Percentiles rank a stretch among this genome's conserved stretches.
Conservation (phyloP, 2,797 vertebrate genomes). For the Enteromius unitaeniatus region DNA sequence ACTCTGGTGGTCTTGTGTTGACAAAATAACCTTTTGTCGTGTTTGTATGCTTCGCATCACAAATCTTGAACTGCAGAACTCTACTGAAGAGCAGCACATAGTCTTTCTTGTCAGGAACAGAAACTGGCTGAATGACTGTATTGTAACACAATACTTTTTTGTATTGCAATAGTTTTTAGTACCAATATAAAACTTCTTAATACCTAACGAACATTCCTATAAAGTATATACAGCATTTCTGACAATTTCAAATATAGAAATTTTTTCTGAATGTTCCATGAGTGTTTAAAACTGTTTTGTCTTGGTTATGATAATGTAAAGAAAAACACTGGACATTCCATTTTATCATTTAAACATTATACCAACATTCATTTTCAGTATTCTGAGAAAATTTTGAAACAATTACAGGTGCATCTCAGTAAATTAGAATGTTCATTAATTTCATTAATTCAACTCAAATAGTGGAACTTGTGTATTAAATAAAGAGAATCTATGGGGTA, state of each 20-base stretch:
- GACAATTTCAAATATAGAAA: not conserved
- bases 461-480: no score
- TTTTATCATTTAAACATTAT: not conserved
- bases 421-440: no score
- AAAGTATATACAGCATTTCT: not conserved
- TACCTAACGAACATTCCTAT: not conserved
- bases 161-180: not conserved
- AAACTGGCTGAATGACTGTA: not conserved
- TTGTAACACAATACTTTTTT: not conserved
- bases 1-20: not conserved
- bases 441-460: no score
- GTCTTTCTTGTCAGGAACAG: not conserved
- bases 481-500: no score
- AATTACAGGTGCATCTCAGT: no score
- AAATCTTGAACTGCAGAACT: not conserved
- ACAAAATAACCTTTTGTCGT: slow-evolving; percentile 1
- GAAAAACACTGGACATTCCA: not conserved
- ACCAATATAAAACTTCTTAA: not conserved
- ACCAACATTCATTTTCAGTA: not conserved
- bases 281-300: not conserved
- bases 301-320: not conserved
- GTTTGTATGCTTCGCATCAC: not conserved
- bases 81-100: not conserved
- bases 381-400: no score
- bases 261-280: not conserved